Percentiles rank a stretch among this genome's conserved stretches.
Evolutionary conservation across 2,797 vertebrate species (phyloP).

Genomic region (Urophycis tenuis): DNA sequence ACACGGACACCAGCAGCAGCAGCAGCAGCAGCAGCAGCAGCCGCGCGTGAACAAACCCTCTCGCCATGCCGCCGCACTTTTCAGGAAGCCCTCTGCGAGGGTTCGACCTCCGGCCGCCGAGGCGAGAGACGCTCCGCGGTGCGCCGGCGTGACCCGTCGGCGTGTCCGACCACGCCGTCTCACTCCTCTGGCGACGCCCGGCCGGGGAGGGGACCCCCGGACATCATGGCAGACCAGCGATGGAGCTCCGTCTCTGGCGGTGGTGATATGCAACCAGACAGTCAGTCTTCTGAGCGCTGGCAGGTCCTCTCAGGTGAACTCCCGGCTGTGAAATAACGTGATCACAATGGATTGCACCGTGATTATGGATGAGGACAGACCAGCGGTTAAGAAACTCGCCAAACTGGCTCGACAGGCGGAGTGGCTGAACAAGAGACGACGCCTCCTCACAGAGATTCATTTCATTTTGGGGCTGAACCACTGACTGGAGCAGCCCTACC

Average conservation of each 20-base stretch:
- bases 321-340: slow-evolving; percentile 1
- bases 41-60: background rate
- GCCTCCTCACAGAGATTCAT: slow-evolving; percentile 23
- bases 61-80: background rate
- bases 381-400: slow-evolving; percentile 29
- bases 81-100: background rate
- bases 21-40: slow-evolving; percentile 32
- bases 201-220: background rate
- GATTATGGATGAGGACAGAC: background rate
- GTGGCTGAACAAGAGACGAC: slow-evolving; percentile 46
- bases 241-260: background rate
- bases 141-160: background rate
- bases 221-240: background rate
- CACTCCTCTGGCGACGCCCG: background rate
- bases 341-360: slow-evolving; percentile 19
- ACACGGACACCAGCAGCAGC: slow-evolving; percentile 66
- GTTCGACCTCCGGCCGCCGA: no score
- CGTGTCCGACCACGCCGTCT: background rate
- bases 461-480: background rate
- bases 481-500: background rate
- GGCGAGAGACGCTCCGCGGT: no score
- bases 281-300: background rate
- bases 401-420: slow-evolving; percentile 57
- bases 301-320: slow-evolving; percentile 16
- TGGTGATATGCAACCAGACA: background rate